phyloP scores from a whole-genome alignment of 2,888 invertebrate species.

The Venustoraphidia nigricollis region DNA sequence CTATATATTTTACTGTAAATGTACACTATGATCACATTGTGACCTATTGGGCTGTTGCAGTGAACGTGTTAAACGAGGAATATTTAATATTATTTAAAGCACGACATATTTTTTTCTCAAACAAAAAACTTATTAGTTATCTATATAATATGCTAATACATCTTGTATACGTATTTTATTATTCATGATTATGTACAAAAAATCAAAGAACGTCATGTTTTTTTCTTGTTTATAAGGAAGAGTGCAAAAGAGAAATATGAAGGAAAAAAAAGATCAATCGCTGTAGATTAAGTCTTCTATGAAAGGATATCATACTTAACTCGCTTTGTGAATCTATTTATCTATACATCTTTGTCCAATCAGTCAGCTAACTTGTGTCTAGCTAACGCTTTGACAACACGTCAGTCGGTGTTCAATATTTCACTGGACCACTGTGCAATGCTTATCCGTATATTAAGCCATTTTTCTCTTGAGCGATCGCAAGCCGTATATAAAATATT shows the following conservation, averaged over 20 bases:
- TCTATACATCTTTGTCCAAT: slow-evolving; percentile 1
- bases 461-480: slow-evolving; percentile 18
- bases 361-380: background rate
- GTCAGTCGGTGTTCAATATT: slow-evolving; percentile 2
- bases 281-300: slow-evolving; percentile 3
- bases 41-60: too few relatives aligned
- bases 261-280: slow-evolving; percentile 5
- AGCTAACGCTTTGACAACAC: background rate
- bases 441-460: slow-evolving; percentile 25
- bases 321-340: slow-evolving; percentile 5
- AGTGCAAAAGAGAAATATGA: background rate
- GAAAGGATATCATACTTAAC: slow-evolving; percentile 4
- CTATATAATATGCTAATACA: too few relatives aligned
- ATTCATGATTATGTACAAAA: background rate
- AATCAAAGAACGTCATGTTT: background rate
- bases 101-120: too few relatives aligned
- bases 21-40: too few relatives aligned
- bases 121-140: too few relatives aligned
- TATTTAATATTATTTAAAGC: too few relatives aligned
- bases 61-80: too few relatives aligned
- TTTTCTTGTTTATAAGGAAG: background rate
- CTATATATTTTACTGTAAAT: too few relatives aligned
- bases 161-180: too few relatives aligned
- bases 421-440: slow-evolving; percentile 16
- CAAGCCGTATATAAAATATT: slow-evolving; percentile 2